phyloP scores from a whole-genome alignment of 2,888 invertebrate genomes.

The Cartodere bifasciata region DNA sequence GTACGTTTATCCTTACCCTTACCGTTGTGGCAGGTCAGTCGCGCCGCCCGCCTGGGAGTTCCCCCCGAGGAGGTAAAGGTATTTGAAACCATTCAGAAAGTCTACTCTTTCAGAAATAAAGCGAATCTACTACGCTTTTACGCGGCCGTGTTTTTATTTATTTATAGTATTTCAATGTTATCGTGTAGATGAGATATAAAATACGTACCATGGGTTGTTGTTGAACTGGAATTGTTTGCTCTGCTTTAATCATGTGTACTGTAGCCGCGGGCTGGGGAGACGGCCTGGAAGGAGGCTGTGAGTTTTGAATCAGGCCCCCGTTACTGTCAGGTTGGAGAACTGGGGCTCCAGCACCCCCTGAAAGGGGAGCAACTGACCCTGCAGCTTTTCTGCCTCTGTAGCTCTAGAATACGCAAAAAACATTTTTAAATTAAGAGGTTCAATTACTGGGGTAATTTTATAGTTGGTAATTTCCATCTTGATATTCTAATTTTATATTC shows the following conservation, averaged over 20 bases:
- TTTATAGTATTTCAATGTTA: no score
- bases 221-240: constrained; percentile 30
- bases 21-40: constrained; percentile 28
- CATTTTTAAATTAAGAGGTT: background rate
- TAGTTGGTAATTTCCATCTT: background rate
- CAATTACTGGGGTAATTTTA: background rate
- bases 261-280: constrained; percentile 28
- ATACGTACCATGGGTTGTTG: constrained; percentile 35
- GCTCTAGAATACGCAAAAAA: constrained; percentile 26
- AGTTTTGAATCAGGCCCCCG: constrained; percentile 21
- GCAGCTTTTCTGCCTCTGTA: constrained; percentile 34
- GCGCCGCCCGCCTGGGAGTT: constrained; percentile 20
- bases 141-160: no score
- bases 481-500: background rate
- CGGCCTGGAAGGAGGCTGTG: constrained; percentile 28
- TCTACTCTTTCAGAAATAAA: no score
- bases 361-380: constrained; percentile 26
- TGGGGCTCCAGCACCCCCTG: constrained; percentile 21
- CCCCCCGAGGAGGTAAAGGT: constrained; percentile 24
- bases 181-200: background rate
- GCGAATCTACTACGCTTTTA: no score
- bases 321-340: constrained; percentile 23
- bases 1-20: no score
- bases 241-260: constrained; percentile 22
- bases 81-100: no score